Evolutionary conservation across 2,797 vertebrate species (phyloP).

Genomic region (Lepidocolaptes lacrymiger): DNA sequence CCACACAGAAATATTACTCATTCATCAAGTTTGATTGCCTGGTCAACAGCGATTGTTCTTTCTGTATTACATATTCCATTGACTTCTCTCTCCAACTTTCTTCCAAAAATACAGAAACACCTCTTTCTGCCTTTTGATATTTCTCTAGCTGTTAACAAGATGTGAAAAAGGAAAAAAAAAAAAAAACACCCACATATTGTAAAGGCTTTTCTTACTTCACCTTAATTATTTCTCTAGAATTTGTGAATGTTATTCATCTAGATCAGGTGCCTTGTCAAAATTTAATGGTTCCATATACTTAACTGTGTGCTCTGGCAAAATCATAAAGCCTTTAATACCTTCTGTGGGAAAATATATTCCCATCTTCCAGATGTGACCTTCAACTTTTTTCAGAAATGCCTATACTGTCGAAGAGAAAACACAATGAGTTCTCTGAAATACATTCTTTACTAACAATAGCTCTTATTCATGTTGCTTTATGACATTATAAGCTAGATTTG

Average conservation of each 20-base stretch:
- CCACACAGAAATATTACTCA: slow-evolving; percentile 29
- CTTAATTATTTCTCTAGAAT: slow-evolving; percentile 48
- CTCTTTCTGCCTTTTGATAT: neutral
- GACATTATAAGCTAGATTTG: neutral
- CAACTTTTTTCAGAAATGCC: slow-evolving; percentile 30
- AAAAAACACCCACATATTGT: neutral
- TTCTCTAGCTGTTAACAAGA: slow-evolving; percentile 4
- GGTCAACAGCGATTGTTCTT: slow-evolving; percentile 7
- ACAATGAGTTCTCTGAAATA: neutral
- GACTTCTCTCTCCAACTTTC: neutral
- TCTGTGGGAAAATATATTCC: slow-evolving; percentile 48
- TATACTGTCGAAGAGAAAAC: neutral
- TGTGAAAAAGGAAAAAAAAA: neutral
- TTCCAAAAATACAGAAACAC: neutral
- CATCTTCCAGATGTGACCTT: slow-evolving; percentile 54
- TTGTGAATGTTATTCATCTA: slow-evolving; percentile 55
- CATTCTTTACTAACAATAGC: neutral
- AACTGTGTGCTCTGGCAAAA: slow-evolving; percentile 53
- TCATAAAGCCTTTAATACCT: slow-evolving; percentile 60
- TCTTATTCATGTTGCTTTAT: neutral
- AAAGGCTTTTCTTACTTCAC: slow-evolving; percentile 43
- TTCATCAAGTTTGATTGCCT: slow-evolving; percentile 2
- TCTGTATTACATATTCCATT: neutral
- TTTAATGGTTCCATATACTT: slow-evolving; percentile 49
- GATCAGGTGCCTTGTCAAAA: slow-evolving; percentile 57